Conservation (phyloP, 2,888 invertebrate species). For the Zaprionus bogoriensis region DNA sequence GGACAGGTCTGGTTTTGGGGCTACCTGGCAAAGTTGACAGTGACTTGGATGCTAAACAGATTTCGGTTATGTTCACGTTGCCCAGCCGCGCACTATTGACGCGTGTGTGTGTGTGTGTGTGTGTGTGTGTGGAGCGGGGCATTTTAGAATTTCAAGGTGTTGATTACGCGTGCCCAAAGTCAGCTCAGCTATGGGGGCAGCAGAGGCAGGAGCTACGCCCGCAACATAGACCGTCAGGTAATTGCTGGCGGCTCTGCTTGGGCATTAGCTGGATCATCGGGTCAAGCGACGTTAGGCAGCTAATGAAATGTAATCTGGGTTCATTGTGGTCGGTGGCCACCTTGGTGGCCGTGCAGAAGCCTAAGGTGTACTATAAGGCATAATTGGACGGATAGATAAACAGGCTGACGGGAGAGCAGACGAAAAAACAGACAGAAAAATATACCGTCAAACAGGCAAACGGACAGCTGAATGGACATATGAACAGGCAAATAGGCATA, state of each 20-base stretch:
- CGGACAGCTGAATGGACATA: no score
- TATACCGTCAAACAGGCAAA: no score
- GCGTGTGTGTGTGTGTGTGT: no score
- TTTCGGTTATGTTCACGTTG: slow-evolving; percentile 41
- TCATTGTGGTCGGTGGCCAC: no score
- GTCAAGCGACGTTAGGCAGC: slow-evolving; percentile 43
- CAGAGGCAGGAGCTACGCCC: no score
- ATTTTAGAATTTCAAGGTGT: slow-evolving; percentile 51
- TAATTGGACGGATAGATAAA: no score
- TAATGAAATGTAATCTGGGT: slow-evolving; percentile 56
- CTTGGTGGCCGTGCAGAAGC: no score
- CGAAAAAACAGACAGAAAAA: no score
- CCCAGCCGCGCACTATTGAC: background rate
- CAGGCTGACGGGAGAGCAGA: no score
- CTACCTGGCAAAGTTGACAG: slow-evolving; percentile 7
- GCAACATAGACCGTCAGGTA: background rate
- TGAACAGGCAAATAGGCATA: no score
- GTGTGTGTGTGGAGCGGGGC: slow-evolving; percentile 8
- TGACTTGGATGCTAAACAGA: slow-evolving; percentile 56
- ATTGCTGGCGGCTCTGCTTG: slow-evolving; percentile 26
- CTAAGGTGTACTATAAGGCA: no score
- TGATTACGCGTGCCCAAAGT: slow-evolving; percentile 52
- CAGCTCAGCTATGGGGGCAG: no score
- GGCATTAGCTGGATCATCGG: slow-evolving; percentile 31
- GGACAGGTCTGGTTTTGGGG: background rate